Base-by-base conservation (phyloP, 1,140 invertebrate genomes). In the Zaprionus camerounensis region DNA sequence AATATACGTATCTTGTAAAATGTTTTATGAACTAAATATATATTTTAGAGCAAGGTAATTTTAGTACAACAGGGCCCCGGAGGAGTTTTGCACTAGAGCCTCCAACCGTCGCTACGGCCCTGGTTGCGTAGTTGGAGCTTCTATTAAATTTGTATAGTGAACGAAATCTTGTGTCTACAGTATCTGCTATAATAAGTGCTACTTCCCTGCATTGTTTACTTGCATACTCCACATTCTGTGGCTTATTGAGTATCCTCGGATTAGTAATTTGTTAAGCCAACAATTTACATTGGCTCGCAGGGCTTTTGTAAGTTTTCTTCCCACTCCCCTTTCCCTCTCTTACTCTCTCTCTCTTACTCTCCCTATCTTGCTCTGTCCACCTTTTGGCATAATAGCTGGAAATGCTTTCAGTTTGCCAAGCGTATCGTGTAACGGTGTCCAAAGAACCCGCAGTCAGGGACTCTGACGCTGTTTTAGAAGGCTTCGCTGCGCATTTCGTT, bases 221-320 rank as follows among this genome's bases (percentile, higher is more conserved):
- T 11, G 31, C 58, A 41, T 41, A 28, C 53, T 55, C 59, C 26
- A 55, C 12, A 56, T 57, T 57, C 36, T 46, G 36, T 36, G 24
- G 17, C 15, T 69, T 68, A 44, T 57, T 49, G 20, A 71, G 77
- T 55, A 68, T 65, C 69, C 70, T 70, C 79, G 76, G 76, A 86
- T 86, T 86, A 86, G 82, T 80, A 87, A 86, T 86, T 86, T 76
- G 82, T 86, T 86, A 82, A 86, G 83, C 82, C 83, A 86, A 86
- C 82, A 87, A 73, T 86, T 86, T 86, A 82, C 82, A 66, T 78
- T 80, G 76, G 51, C 78, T 64, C 69, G 76, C 70, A 72, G 72
- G 83, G 82, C 82, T 86, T 85, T 80, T 57, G 69, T 67, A 72
- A 76, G 67, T 72, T 80, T 71, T 71, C 66, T 36, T 3, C 64